Evolutionary conservation across 2,113 vertebrate genomes (phyloP).

Genomic region (Catharus bicknelli): DNA sequence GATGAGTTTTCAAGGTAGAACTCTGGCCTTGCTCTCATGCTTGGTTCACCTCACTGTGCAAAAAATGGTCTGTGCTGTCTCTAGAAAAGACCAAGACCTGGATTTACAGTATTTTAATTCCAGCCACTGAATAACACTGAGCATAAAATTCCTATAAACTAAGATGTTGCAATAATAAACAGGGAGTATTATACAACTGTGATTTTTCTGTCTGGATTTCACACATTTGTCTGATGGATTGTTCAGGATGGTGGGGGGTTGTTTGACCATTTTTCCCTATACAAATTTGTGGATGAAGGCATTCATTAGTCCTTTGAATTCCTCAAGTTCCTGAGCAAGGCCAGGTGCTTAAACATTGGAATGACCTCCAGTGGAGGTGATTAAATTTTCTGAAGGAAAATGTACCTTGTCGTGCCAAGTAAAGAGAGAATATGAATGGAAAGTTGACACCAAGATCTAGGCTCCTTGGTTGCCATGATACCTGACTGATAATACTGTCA

Average conservation of each 20-base stretch:
- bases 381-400: background rate
- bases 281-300: background rate
- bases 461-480: slow-evolving; percentile 30
- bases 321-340: background rate
- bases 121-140: background rate
- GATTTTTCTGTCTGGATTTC: background rate
- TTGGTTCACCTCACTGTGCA: background rate
- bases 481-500: slow-evolving; percentile 51
- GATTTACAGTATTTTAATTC: background rate
- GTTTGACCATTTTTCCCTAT: too few relatives aligned
- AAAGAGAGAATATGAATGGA: slow-evolving; percentile 13
- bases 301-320: background rate
- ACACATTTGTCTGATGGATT: background rate
- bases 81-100: background rate
- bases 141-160: background rate
- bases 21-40: background rate
- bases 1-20: background rate
- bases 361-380: background rate
- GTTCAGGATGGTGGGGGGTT: background rate
- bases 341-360: background rate
- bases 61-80: background rate
- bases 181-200: background rate
- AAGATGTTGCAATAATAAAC: background rate
- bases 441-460: slow-evolving; percentile 33
- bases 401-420: background rate